Base-by-base conservation (phyloP, 2,113 vertebrate genomes). In the Panthera uncia region DNA sequence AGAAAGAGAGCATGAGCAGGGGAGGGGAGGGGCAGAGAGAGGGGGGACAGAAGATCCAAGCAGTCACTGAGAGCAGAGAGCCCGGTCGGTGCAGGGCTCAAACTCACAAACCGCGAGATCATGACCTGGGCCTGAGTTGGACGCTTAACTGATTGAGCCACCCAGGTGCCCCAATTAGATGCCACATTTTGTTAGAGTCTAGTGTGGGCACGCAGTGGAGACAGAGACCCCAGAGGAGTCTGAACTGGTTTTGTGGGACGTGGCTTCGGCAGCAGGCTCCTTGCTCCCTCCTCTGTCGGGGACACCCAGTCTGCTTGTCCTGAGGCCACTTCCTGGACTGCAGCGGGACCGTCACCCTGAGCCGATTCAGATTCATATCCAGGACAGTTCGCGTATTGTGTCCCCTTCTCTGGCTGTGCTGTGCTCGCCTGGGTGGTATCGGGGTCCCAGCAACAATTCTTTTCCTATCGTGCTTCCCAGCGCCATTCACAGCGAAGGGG, bases 271-370 rank as follows among this genome's bases (percentile, higher is more conserved):
- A 1, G 48, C 19, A 4, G 45, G 1, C 1, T 1, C 29, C 25
- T 50, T 0, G 7, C 73, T 18, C 27, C 45, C 45, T 45, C 4
- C 16, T 41, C 5, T 7, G 0, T 2, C 29, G 5, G 36, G n/a
- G 63, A 18, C 66, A 16, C 78, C 48, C 12, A 19, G 1, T 11
- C 19, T 31, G 7, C 55, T 45, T 18, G n/a, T 31, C 19, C 55
- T 63, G 29, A 19, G 14, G 55, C 41, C 23, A 50, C 41, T 23
- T 45, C 19, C 52, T 8, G 87, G 36, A 23, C 57, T 21, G 3
- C 50, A 29, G 68, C 71, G 10, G 33, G 73, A 10, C 57, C 9
- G n/a, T 33, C 90, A 18, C 36, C 33, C 63, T 19, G 45, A 31
- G 55, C 68, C 7, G 45, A 45, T 9, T 45, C 45, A 45, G 45